Base-by-base conservation (phyloP, 2,113 vertebrate genomes). In the Gulo gulo region DNA sequence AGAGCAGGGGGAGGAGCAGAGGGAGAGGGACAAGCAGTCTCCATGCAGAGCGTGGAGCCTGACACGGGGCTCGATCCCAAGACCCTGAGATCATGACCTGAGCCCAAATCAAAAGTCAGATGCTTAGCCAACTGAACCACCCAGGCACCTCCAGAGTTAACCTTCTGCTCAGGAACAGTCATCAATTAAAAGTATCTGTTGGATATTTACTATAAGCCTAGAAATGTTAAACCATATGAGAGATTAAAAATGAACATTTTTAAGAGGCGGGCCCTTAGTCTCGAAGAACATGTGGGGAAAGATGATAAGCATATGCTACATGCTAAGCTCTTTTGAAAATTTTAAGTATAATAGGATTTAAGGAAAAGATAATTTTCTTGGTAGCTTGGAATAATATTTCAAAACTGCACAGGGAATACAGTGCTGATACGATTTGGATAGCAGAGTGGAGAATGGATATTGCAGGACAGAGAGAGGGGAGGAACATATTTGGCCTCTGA, bases 401-500 rank as follows among this genome's bases (percentile, higher is more conserved):
- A 63, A 39, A 45, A n/a, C 52, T 34, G 1, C 9, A 24, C 18
- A 20, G 29, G 52, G 45, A 6, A 14, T 9, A n/a, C 12, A 5
- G 14, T 86, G 10, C n/a, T 31, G 73, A 11, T 87, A 2, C 0
- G 7, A 45, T 74, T 59, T 34, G 55, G 36, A 9, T 21, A 7
- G 24, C 18, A 20, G 10, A 21, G 18, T 20, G 36, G 7, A 52
- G 71, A 80, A 26, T 7, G 42, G 59, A 4, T 50, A 7, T 71
- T n/a, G 13, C 1, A 8, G 50, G 21, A 13, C 50, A 39, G 12
- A 76, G 14, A 15, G 57, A n/a, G 42, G n/a, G 1, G 8, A 36
- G 52, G 45, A 13, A 31, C 0, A 7, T 10, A 14, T 4, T 57
- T 20, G 63, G 4, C 3, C 13, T 0, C 0, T 5, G 52, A 79